Conservation (phyloP, 2,888 invertebrate species). For the Leucophenga montana region DNA sequence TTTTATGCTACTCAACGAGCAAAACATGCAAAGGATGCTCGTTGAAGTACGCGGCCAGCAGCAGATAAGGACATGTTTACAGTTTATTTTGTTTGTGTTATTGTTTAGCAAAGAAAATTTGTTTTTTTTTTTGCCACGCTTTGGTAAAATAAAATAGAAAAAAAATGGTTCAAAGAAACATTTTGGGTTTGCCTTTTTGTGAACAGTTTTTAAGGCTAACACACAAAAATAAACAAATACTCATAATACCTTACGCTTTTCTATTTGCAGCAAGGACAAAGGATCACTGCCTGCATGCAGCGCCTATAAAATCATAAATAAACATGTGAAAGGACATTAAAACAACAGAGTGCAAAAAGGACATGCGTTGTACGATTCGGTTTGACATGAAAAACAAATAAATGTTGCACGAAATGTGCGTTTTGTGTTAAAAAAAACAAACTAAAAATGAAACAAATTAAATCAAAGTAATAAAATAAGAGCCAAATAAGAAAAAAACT, state of each 20-base stretch:
- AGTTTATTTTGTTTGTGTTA: conserved; percentile 3
- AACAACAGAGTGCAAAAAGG: conserved; percentile 41
- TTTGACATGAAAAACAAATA: conserved; percentile 33
- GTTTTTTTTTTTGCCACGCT: neutral
- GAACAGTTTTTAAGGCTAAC: neutral
- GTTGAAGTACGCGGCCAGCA: neutral
- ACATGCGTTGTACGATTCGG: conserved; percentile 39
- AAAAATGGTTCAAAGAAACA: neutral
- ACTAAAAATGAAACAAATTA: conserved; percentile 36
- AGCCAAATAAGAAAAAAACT: conserved; percentile 3
- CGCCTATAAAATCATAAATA: conserved; percentile 46
- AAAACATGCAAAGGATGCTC: neutral
- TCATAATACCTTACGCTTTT: neutral
- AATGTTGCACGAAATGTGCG: conserved; percentile 53
- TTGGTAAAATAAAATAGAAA: neutral
- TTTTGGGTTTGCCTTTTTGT: neutral
- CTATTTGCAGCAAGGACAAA: conserved; percentile 6
- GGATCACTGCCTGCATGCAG: neutral
- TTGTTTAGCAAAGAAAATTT: conserved; percentile 14
- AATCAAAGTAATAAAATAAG: conserved; percentile 20
- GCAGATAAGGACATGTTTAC: conserved; percentile 18
- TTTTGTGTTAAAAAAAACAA: conserved; percentile 59
- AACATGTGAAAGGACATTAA: conserved; percentile 62
- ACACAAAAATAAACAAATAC: conserved; percentile 9
- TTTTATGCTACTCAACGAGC: neutral